These are phyloP conservation scores for Thumatha senex DNA, from an alignment of 2,888 invertebrate genomes.

Conservation along the genomic window DNA sequence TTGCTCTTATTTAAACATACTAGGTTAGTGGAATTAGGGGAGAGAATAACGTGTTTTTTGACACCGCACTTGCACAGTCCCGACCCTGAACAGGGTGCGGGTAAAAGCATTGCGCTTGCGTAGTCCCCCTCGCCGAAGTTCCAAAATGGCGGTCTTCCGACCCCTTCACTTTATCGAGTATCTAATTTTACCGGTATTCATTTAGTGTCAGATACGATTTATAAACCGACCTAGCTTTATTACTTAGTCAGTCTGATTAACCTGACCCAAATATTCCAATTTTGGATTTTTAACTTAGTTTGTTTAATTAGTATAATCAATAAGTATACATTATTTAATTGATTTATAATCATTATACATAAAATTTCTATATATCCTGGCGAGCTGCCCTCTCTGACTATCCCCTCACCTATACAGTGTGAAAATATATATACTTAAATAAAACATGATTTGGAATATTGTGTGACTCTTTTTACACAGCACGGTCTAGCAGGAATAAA, in stretches of 20 bases:
- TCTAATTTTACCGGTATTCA: slow-evolving; percentile 79
- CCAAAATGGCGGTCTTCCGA: slow-evolving; percentile 79
- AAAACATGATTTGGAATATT: no score
- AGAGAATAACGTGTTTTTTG: slow-evolving; percentile 82
- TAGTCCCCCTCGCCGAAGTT: slow-evolving; percentile 69
- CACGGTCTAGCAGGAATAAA: no score
- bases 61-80: slow-evolving; percentile 74
- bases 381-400: no score
- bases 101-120: slow-evolving; percentile 71
- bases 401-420: no score
- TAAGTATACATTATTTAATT: no score
- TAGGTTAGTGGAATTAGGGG: slow-evolving; percentile 79
- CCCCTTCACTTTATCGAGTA: slow-evolving; percentile 81
- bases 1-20: slow-evolving; percentile 70
- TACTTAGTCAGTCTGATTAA: slow-evolving; percentile 36
- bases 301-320: no score
- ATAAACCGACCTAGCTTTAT: slow-evolving; percentile 44
- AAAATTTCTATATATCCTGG: no score
- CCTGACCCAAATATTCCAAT: slow-evolving; percentile 6
- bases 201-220: slow-evolving; percentile 62
- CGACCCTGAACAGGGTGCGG: slow-evolving; percentile 77
- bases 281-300: neutral
- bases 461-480: no score
- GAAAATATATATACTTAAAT: no score
- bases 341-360: no score